A percentile compares a stretch with the other conserved stretches of the same genome.
Conservation (phyloP, 2,113 vertebrate genomes). For the Pteronura brasiliensis region DNA sequence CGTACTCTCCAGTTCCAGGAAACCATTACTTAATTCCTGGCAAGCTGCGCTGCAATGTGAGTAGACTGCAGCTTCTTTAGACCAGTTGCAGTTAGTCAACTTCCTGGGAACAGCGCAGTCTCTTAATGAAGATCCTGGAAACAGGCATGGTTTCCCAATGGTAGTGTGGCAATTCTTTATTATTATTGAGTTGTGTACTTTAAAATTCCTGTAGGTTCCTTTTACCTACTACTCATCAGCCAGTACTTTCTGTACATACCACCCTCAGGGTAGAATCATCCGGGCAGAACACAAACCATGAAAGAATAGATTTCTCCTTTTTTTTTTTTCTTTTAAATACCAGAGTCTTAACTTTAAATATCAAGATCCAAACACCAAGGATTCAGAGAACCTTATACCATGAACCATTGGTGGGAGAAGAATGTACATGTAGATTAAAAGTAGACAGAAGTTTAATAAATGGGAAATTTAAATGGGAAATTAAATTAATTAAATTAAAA, state of each 20-base stretch:
- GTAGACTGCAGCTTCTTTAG: neutral
- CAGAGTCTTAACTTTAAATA: neutral
- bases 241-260: neutral
- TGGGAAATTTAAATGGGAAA: neutral
- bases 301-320: neutral
- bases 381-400: neutral
- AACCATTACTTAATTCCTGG: slow-evolving; percentile 44
- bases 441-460: neutral
- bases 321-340: neutral
- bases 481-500: no score
- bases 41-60: neutral
- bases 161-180: neutral
- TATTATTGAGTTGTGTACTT: neutral
- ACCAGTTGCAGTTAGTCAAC: neutral
- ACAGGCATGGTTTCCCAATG: neutral
- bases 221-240: neutral
- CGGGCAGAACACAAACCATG: neutral
- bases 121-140: neutral
- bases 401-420: neutral
- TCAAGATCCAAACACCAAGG: neutral
- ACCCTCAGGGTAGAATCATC: neutral
- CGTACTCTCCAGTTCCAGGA: slow-evolving; percentile 16
- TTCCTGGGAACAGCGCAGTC: slow-evolving; percentile 3
- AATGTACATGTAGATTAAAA: neutral
- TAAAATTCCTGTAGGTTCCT: neutral